Evolutionary conservation across 2,113 vertebrate genomes (phyloP).

Genomic region (Lota lota): DNA sequence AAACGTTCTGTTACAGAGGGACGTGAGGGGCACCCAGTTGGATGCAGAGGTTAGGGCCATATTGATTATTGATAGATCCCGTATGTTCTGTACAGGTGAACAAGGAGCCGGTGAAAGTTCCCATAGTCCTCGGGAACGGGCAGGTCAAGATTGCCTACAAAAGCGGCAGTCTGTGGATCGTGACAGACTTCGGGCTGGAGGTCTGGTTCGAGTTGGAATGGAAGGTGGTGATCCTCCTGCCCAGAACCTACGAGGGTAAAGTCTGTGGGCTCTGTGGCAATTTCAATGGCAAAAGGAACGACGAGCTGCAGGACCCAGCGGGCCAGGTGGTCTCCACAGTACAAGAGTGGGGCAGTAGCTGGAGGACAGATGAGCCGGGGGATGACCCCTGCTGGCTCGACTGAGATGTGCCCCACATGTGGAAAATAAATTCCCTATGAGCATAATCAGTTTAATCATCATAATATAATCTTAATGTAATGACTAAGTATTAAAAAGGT

Average conservation of each 20-base stretch:
- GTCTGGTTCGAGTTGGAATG: slow-evolving; percentile 73
- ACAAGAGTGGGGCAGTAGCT: slow-evolving; percentile 66
- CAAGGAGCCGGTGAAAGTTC: slow-evolving; percentile 62
- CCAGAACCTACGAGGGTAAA: slow-evolving; percentile 62
- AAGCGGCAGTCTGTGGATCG: slow-evolving; percentile 46
- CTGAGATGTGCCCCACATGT: slow-evolving; percentile 53
- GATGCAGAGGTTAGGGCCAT: no score
- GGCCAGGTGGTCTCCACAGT: slow-evolving; percentile 37
- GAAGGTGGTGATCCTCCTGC: slow-evolving; percentile 51
- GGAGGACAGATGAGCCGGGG: slow-evolving; percentile 63
- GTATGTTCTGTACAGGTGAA: slow-evolving; percentile 59
- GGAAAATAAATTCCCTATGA: no score
- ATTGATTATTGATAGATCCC: no score
- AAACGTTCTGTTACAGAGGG: no score
- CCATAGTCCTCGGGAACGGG: slow-evolving; percentile 23
- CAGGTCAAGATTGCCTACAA: slow-evolving; percentile 54
- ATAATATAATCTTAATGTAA: no score
- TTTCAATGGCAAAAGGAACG: slow-evolving; percentile 52
- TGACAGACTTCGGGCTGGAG: slow-evolving; percentile 69
- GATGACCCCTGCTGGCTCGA: slow-evolving; percentile 56
- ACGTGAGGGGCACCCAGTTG: no score
- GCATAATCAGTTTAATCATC: no score
- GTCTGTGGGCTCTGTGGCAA: slow-evolving; percentile 84
- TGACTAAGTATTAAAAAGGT: no score
- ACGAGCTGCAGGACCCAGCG: slow-evolving; percentile 62